Evolutionary conservation across 2,113 vertebrate genomes (phyloP).

Genomic region (Pterocles orientalis): DNA sequence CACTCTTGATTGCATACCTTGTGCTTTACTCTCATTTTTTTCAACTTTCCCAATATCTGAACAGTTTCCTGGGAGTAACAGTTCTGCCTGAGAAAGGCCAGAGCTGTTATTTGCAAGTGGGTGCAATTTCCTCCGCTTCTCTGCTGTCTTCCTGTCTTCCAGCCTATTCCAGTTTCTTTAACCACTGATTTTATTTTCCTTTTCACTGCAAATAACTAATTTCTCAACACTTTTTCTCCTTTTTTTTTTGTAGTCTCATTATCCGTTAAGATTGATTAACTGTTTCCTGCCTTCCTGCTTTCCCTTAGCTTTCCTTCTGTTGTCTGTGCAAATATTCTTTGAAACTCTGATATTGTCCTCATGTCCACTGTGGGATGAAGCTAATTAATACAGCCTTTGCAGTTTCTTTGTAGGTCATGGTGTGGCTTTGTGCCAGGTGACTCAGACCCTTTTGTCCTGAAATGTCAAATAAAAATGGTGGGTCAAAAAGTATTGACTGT

Average conservation of each 20-base stretch:
- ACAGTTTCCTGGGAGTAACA: neutral
- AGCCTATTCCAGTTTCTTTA: neutral
- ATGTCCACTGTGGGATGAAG: accelerated
- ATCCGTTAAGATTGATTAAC: neutral
- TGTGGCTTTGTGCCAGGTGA: neutral
- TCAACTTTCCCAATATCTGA: neutral
- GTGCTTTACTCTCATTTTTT: neutral
- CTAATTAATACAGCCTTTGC: neutral
- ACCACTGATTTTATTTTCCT: neutral
- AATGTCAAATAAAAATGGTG: neutral
- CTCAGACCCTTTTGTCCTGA: neutral
- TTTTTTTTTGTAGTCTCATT: neutral
- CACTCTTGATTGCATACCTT: neutral
- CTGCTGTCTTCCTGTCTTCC: neutral
- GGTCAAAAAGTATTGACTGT: neutral
- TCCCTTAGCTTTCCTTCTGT: neutral
- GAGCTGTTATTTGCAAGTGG: neutral
- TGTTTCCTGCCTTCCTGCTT: conserved; percentile 5
- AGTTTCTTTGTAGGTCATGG: neutral
- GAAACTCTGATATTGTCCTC: neutral
- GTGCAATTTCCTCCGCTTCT: neutral
- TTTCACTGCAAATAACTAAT: neutral
- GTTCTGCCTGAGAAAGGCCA: neutral
- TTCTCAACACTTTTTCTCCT: neutral
- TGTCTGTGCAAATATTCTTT: neutral